These are phyloP conservation scores for Talpa occidentalis DNA, from an alignment of 2,113 vertebrate species.

Conservation along the genomic window DNA sequence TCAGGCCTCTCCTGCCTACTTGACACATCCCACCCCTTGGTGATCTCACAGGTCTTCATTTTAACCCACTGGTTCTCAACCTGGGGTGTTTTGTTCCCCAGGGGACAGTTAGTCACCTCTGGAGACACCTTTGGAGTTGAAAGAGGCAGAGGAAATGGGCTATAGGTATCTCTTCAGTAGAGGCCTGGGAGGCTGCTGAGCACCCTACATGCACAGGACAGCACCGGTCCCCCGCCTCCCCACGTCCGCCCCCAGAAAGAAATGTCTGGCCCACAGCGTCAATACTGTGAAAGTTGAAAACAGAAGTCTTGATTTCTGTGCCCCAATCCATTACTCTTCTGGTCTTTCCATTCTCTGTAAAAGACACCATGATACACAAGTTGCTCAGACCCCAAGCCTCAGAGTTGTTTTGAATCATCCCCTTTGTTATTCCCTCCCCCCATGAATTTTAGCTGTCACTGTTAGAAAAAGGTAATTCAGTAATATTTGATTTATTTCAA, in stretches of 20 bases:
- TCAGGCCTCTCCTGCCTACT: neutral
- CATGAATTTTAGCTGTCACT: neutral
- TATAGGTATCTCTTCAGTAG: neutral
- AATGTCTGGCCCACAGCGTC: neutral
- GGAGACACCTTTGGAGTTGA: neutral
- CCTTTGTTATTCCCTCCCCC: neutral
- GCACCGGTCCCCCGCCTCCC: no score
- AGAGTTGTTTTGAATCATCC: neutral
- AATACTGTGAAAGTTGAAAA: fast-evolving
- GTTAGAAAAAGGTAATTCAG: neutral
- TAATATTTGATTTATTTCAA: neutral
- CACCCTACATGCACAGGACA: fast-evolving
- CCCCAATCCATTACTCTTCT: neutral
- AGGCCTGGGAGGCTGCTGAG: neutral
- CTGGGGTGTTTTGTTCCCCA: neutral
- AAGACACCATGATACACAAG: neutral
- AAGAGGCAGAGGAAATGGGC: neutral
- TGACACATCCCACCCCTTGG: neutral
- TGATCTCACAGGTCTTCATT: neutral
- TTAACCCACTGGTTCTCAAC: neutral
- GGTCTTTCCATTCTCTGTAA: neutral
- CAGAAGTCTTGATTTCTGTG: neutral
- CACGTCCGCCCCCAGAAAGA: no score
- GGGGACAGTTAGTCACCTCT: neutral
- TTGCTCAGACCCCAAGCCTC: neutral